Percentiles rank a stretch among this genome's conserved stretches.
These are phyloP conservation scores for Entomobrya multifasciata DNA, from an alignment of 2,888 invertebrate genomes.

Conservation along the genomic window DNA sequence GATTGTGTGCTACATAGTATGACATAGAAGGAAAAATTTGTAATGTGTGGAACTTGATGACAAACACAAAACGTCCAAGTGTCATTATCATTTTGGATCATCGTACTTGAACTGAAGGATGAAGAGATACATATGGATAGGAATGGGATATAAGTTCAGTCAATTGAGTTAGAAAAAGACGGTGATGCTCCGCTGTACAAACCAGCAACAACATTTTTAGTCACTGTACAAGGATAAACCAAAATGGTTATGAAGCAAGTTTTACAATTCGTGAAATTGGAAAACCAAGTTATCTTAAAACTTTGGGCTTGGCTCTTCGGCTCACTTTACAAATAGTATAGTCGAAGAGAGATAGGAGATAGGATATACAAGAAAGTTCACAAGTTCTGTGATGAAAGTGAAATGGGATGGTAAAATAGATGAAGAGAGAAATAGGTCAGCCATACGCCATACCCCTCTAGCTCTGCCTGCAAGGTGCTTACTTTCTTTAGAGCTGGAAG, in stretches of 20 bases:
- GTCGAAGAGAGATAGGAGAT: not conserved
- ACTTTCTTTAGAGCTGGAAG: not conserved
- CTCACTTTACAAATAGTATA: not conserved
- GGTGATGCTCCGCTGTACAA: not conserved
- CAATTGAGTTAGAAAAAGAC: too few species aligned
- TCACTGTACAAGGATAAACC: not conserved
- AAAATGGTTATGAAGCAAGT: not conserved
- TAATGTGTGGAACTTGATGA: not conserved
- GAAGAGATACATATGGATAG: not conserved
- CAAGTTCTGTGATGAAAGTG: not conserved
- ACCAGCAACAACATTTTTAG: not conserved
- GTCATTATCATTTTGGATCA: not conserved
- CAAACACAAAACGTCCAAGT: too few species aligned
- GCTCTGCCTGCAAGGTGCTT: not conserved
- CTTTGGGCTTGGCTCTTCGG: not conserved
- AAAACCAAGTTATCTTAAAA: not conserved
- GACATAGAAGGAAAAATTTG: not conserved
- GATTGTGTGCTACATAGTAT: too few species aligned
- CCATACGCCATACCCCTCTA: conserved; percentile 12
- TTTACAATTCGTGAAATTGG: conserved; percentile 18
- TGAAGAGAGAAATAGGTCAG: conserved; percentile 51
- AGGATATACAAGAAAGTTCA: not conserved
- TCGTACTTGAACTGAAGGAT: not conserved
- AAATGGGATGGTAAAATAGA: conserved; percentile 47
- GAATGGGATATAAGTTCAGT: not conserved